Percentiles rank a stretch among this genome's conserved stretches.
These are phyloP conservation scores for Crotalus tigris DNA, from an alignment of 2,113 vertebrate species.

Conservation along the genomic window DNA sequence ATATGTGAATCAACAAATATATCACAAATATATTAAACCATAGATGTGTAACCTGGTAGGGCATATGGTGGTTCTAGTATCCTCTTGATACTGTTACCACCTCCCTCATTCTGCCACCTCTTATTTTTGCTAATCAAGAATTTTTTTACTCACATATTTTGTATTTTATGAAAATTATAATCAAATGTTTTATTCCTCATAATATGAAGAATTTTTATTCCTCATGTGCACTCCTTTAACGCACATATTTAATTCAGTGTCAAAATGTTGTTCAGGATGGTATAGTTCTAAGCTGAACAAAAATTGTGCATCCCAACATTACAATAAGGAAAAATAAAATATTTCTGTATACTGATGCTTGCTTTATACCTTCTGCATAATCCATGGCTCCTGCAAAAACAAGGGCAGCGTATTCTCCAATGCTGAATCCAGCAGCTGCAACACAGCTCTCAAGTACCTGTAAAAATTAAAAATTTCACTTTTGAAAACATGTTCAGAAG, in stretches of 20 bases:
- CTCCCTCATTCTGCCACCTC: neutral
- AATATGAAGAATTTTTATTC: neutral
- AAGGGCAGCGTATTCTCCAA: constrained; percentile 92
- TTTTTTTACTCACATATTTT: neutral
- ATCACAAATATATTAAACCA: neutral
- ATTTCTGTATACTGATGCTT: neutral
- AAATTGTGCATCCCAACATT: neutral
- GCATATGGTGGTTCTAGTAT: neutral
- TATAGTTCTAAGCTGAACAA: neutral
- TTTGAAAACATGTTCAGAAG: neutral
- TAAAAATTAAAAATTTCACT: constrained; percentile 1
- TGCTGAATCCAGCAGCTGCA: constrained; percentile 90
- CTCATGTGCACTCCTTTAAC: neutral
- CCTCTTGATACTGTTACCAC: neutral
- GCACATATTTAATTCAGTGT: neutral
- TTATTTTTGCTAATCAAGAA: neutral
- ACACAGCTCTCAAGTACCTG: constrained; percentile 89
- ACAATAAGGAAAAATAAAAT: neutral
- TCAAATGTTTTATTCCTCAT: neutral
- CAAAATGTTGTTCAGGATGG: neutral
- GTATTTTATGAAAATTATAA: neutral
- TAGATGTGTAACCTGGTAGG: neutral
- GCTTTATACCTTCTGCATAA: constrained; percentile 83
- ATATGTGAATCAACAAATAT: neutral
- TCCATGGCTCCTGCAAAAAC: constrained; percentile 90